Base-by-base conservation (phyloP, 2,888 invertebrate species). In the Chalcis sispes region DNA sequence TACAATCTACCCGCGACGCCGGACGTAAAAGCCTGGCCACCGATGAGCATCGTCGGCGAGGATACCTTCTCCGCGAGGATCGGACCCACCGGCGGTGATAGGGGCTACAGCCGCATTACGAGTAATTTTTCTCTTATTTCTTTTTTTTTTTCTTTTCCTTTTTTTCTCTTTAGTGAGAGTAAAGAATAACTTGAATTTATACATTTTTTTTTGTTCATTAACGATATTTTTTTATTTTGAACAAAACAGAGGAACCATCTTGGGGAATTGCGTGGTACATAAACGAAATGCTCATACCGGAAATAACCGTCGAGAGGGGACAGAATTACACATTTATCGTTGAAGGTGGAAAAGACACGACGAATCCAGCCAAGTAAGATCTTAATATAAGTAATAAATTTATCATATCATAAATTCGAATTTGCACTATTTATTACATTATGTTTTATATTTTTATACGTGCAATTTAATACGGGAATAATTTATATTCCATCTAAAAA, bases 221-320 rank as follows among this genome's bases (percentile, higher is more conserved):
- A n/a, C n/a, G n/a, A n/a, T n/a, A n/a, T n/a, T n/a, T n/a, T n/a
- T n/a, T n/a, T n/a, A n/a, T n/a, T n/a, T n/a, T n/a, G n/a, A n/a
- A n/a, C n/a, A n/a, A n/a, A n/a, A n/a, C n/a, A 93, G 93, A 92
- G 58, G 91, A 92, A 81, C 94, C 95, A 5, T 94, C 95, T 0
- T 96, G 96, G 95, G 96, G 96, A 73, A 95, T 97, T 79, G 95
- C 96, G 20, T 97, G 96, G 96, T 98, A 96, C 90, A 93, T 98
- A 85, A 97, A 98, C 89, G 96, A 96, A 84, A 90, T 93, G 80
- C 91, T 98, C 23, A 96, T 97, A 80, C 98, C 98, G 0, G 97
- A 97, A 89, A 90, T 98, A 36, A 95, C 94, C 66, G 94, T 98
- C 77, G 95, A 96, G 86, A 91, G 97, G 58, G 97, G 96, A 1